Base-by-base conservation (phyloP, 2,113 vertebrate species). In the Seriola rivoliana region DNA sequence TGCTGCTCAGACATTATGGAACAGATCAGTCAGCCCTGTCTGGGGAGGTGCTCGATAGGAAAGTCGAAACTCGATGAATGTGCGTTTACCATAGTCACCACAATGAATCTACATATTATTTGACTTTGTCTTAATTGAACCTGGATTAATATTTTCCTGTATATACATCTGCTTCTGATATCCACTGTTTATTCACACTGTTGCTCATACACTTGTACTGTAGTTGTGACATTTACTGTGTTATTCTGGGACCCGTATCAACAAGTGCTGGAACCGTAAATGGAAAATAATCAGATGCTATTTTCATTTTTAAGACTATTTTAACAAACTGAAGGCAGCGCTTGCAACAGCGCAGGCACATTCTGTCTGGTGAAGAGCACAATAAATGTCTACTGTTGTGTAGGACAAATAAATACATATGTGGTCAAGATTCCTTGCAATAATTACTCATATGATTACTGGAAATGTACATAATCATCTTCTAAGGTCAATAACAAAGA, bases 101-200 rank as follows among this genome's bases (percentile, higher is more conserved):
- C 69, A 78, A 69, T 58, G 79, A 71, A 82, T 81, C 72, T 65
- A 65, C 72, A 71, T 70, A 82, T 85, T 84, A 71, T 84, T 76
- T 84, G 60, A 79, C 60, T 81, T 81, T 76, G 79, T 85, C 57
- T 87, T 52, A 71, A 60, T 48, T 72, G 59, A 88, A 60, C 66
- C 48, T 44, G 78, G 68, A 82, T 89, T 76, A 75, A 80, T 75
- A 59, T 85, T 83, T 78, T 74, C 73, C 58, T 6, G 14, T 84
- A 60, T 75, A 42, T 82, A 84, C 85, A 88, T 90, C 87, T 89
- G 87, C 71, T 85, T 82, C 81, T 88, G 77, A 75, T 91, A 75
- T 71, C 46, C 66, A 52, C 19, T 59, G 19, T 85, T 81, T 78
- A 78, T 69, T 85, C 48, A 58, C 52, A 12, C 62, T 75, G 38